Percentiles rank a stretch among this genome's conserved stretches.
Conservation (phyloP, 2,797 vertebrate species). For the Phataginus tricuspis region DNA sequence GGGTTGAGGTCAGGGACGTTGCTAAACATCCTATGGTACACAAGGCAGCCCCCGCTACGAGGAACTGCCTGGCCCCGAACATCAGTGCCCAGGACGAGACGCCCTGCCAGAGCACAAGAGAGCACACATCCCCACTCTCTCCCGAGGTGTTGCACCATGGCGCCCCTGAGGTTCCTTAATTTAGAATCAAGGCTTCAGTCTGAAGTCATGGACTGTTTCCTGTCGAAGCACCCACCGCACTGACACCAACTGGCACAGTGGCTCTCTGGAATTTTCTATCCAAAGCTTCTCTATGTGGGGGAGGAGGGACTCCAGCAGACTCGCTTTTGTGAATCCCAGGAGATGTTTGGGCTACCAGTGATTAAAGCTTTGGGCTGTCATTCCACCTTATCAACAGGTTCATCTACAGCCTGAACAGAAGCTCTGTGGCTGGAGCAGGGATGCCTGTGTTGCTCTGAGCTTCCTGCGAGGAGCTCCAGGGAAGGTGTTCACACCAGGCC, state of each 20-base stretch:
- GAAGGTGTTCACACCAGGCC: fast-evolving
- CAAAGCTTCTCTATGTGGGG: background rate
- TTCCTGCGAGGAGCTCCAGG: fast-evolving
- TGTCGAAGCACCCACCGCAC: background rate
- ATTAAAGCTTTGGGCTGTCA: background rate
- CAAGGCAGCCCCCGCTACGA: fast-evolving
- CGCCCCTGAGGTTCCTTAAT: background rate
- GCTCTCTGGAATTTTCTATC: background rate
- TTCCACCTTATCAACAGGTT: background rate
- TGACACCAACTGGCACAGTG: fast-evolving
- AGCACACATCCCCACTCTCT: background rate
- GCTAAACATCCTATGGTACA: background rate
- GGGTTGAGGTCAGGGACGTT: background rate
- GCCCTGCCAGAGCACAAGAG: no score
- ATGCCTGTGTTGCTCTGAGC: fast-evolving
- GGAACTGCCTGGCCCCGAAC: background rate
- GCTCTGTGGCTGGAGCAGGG: background rate
- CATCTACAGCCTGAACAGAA: background rate
- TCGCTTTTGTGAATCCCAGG: background rate
- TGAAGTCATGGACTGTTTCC: background rate
- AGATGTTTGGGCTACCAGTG: background rate
- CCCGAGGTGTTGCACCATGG: fast-evolving
- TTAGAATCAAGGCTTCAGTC: background rate
- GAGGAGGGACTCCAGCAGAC: background rate
- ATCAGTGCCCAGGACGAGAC: background rate